A percentile compares a stretch with the other conserved stretches of the same genome.
Evolutionary conservation across 2,797 vertebrate genomes (phyloP).

Genomic region (Oceanodroma leucorhoa): DNA sequence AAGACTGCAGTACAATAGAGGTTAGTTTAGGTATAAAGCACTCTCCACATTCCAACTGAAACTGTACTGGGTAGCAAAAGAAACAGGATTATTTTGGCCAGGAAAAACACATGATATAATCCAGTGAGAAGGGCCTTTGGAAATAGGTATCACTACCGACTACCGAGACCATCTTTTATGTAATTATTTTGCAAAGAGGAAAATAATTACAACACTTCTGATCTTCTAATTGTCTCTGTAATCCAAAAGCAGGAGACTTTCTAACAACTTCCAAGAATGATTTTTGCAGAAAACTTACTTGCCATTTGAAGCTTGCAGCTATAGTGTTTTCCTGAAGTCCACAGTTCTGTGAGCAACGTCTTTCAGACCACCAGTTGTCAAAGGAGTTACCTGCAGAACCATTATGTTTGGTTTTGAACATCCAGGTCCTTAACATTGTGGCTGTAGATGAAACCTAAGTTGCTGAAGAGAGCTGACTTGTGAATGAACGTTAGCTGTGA

Average conservation of each 20-base stretch:
- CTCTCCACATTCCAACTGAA: background rate
- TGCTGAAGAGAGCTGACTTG: background rate
- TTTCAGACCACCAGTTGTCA: constrained; percentile 7
- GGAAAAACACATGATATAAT: background rate
- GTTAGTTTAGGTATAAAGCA: background rate
- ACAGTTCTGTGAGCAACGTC: background rate
- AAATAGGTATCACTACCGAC: background rate
- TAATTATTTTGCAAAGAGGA: constrained; percentile 4
- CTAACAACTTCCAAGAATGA: background rate
- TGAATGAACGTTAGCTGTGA: background rate
- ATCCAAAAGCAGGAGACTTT: background rate
- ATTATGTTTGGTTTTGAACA: constrained; percentile 22
- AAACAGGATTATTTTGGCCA: background rate
- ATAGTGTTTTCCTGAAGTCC: constrained; percentile 21
- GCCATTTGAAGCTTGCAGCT: background rate
- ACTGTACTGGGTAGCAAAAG: background rate
- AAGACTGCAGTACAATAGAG: background rate
- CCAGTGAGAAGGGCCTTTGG: background rate
- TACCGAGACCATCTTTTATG: background rate
- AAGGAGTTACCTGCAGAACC: constrained; percentile 13
- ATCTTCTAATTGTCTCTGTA: constrained; percentile 29
- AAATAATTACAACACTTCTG: background rate
- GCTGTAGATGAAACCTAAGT: background rate
- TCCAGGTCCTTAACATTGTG: background rate
- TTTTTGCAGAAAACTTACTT: background rate